Evolutionary conservation across 2,888 invertebrate genomes (phyloP).

Genomic region (Dusona sp.): DNA sequence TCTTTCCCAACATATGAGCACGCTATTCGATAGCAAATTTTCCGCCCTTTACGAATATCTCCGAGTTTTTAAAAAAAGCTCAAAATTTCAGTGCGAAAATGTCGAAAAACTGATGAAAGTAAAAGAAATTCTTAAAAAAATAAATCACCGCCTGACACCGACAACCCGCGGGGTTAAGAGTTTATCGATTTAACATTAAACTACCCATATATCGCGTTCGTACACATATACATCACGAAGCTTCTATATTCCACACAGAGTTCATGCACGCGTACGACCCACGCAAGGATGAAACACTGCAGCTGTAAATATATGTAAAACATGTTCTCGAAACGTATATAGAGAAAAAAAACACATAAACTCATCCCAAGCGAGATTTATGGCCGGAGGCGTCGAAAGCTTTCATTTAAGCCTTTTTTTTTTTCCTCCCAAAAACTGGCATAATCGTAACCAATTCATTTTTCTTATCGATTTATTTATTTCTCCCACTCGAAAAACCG

Average conservation of each 20-base stretch:
- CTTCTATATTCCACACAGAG: conserved; percentile 23
- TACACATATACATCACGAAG: background rate
- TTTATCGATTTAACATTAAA: conserved; percentile 25
- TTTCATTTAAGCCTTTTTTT: background rate
- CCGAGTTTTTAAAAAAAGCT: background rate
- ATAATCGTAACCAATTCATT: background rate
- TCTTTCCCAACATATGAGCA: background rate
- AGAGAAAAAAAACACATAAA: background rate
- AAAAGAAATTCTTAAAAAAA: background rate
- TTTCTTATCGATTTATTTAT: background rate
- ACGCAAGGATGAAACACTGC: conserved; percentile 46
- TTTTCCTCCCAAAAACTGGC: background rate
- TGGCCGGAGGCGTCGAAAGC: background rate
- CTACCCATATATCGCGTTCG: conserved; percentile 9
- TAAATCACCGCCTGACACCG: background rate
- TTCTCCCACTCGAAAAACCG: background rate
- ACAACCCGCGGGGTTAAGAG: background rate
- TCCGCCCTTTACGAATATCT: background rate
- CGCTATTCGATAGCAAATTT: background rate
- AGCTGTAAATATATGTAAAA: conserved; percentile 2
- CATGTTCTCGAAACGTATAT: background rate
- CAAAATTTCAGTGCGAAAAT: background rate
- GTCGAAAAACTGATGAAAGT: background rate
- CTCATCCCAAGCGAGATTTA: background rate
- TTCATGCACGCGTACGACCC: conserved; percentile 59